Percentiles rank a stretch among this genome's conserved stretches.
Conservation (phyloP, 2,888 invertebrate species). For the Neria commutata region DNA sequence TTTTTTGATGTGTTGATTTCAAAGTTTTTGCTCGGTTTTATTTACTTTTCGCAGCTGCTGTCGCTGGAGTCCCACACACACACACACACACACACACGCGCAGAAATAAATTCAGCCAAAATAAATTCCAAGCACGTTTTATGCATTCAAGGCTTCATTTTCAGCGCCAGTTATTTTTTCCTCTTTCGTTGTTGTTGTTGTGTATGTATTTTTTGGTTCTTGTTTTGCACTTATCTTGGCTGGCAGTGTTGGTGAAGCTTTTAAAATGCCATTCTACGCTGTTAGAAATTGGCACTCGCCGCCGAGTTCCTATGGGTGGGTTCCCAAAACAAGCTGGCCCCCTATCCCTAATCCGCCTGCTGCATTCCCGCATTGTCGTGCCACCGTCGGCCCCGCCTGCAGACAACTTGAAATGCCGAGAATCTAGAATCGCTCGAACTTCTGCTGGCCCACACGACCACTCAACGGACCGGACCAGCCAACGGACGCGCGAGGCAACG, state of each 20-base stretch:
- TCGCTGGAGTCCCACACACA: no score
- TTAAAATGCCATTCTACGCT: constrained; percentile 14
- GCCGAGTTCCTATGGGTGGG: background rate
- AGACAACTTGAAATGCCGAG: constrained; percentile 1
- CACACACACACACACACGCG: no score
- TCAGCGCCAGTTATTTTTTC: constrained; percentile 4
- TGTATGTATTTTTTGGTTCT: constrained; percentile 11
- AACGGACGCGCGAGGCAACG: no score
- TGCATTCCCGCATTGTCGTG: background rate
- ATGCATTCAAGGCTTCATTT: constrained; percentile 42
- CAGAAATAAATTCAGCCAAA: constrained; percentile 21
- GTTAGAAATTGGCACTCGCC: constrained; percentile 1
- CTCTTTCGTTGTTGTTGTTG: constrained; percentile 15
- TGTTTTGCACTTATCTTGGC: constrained; percentile 19
- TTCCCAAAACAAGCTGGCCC: no score
- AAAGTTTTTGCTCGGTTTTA: constrained; percentile 5
- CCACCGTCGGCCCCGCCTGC: no score
- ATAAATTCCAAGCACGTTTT: constrained; percentile 43
- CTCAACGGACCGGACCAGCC: no score
- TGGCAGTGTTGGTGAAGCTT: constrained; percentile 18
- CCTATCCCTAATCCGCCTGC: background rate
- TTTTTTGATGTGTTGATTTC: background rate
- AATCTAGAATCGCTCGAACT: background rate
- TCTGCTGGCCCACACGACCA: background rate
- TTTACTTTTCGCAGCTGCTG: constrained; percentile 5